Base-by-base conservation (phyloP, 37 sponge, comb jelly and placozoan species). In the Tethya wilhelma region DNA sequence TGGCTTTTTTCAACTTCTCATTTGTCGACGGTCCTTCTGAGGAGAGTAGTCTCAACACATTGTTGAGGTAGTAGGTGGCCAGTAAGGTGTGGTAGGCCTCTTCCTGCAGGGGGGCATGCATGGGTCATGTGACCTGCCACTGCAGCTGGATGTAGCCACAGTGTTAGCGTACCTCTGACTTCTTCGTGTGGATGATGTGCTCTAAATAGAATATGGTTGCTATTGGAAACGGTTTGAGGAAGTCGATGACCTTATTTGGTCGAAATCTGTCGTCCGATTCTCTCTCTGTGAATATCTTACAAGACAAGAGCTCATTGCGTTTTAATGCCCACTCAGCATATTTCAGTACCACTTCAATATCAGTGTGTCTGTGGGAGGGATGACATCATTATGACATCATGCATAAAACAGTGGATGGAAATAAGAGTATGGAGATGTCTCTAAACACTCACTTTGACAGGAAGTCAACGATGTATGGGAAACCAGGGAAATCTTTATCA, bases 311-410 rank as follows among this genome's bases (percentile, higher is more conserved):
- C 67, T 96, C 84, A 36, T 92, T 81, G 45, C 77, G 75, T 28
- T 92, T 71, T 29, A 96, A 79, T 7, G 90, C 96, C 96, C 96
- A 96, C 56, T 67, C 67, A 37, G 93, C 87, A 64, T 89, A 92
- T 55, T 96, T 73, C 74, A 86, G 40, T 1, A 96, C 87, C 63
- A 89, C 42, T 22, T 96, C 89, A 28, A 33, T 64, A 23, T 75
- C 49, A 56, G 81, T 17, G 33, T 64, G 66, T 31, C 91, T 90
- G 41, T 1, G 22, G 31, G 46, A 46, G 53, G 2, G 44, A n/a
- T n/a, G n/a, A n/a, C n/a, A n/a, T n/a, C 9, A 49, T 14, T 19
- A 49, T 49, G 14, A 19, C 53, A 49, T 49, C 9, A 14, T 14
- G 7, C 8, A 29, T 9, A 44, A 38, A 38, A 41, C n/a, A 12